These are phyloP conservation scores for Ptychodera flava DNA, from an alignment of 35 echinoderm and acorn worm species.

Conservation along the genomic window DNA sequence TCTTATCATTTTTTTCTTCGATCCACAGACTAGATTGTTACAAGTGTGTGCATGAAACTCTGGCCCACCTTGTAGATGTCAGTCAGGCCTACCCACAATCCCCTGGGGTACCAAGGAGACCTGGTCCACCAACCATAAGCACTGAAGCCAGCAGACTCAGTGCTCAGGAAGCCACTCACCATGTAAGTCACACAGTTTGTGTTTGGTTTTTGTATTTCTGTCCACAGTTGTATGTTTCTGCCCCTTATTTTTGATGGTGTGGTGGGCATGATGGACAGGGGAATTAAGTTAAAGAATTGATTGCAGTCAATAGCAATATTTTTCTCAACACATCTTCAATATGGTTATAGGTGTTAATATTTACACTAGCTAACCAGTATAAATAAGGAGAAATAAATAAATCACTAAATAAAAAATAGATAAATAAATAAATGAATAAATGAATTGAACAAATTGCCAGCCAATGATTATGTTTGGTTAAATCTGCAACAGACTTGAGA, in stretches of 20 bases:
- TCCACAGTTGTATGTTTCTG: not conserved
- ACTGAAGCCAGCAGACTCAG: conserved; percentile 66
- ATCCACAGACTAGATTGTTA: conserved; percentile 71
- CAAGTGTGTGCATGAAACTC: conserved; percentile 76
- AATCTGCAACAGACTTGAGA: too few relatives aligned
- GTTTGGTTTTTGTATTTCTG: not conserved
- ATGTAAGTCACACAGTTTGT: conserved; percentile 49
- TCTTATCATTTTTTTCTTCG: too few relatives aligned
- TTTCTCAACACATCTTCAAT: too few relatives aligned
- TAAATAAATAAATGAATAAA: too few relatives aligned
- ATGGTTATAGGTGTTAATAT: too few relatives aligned
- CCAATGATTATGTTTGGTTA: too few relatives aligned
- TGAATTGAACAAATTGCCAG: too few relatives aligned
- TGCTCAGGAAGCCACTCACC: conserved; percentile 56
- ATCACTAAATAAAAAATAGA: too few relatives aligned
- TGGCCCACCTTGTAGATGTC: conserved; percentile 58
- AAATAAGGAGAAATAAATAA: too few relatives aligned
- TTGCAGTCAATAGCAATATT: too few relatives aligned
- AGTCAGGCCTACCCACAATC: conserved; percentile 68
- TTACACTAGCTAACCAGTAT: too few relatives aligned
- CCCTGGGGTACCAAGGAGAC: conserved; percentile 60
- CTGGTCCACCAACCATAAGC: conserved; percentile 61
- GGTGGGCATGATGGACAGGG: not conserved
- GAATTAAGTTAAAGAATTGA: too few relatives aligned
- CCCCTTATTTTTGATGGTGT: conserved; percentile 5